Evolutionary conservation across 1,140 invertebrate genomes (phyloP).

Genomic region (Parasteatoda tepidariorum): DNA sequence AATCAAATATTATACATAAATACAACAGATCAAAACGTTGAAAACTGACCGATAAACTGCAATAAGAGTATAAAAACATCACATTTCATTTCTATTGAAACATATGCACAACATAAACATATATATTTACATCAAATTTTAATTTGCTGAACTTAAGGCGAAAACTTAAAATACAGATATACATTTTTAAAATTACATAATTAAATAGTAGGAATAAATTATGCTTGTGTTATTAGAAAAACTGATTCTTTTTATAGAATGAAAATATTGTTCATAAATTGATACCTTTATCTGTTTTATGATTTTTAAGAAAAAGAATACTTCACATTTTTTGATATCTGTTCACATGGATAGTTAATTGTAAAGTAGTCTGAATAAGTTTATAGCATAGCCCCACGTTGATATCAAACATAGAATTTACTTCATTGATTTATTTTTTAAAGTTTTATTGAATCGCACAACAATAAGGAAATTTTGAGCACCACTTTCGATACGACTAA

Average conservation of each 20-base stretch:
- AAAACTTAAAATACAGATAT: background rate
- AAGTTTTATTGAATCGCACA: background rate
- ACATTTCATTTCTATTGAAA: background rate
- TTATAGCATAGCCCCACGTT: no score
- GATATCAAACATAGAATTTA: no score
- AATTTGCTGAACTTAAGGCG: background rate
- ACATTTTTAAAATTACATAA: background rate
- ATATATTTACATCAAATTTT: background rate
- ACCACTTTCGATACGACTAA: no score
- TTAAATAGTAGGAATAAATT: background rate
- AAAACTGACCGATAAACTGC: background rate
- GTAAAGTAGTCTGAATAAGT: no score
- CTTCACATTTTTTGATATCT: background rate
- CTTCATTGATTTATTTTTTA: background rate
- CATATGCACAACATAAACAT: background rate
- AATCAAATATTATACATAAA: background rate
- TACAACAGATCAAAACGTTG: background rate
- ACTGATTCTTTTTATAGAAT: no score
- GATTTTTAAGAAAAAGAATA: background rate
- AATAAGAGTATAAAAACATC: background rate
- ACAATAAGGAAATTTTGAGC: no score
- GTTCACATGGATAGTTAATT: background rate
- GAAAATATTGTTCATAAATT: no score
- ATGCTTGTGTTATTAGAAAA: no score
- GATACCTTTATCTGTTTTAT: no score